Base-by-base conservation (phyloP, 1,140 invertebrate genomes). In the Telenomus remus region DNA sequence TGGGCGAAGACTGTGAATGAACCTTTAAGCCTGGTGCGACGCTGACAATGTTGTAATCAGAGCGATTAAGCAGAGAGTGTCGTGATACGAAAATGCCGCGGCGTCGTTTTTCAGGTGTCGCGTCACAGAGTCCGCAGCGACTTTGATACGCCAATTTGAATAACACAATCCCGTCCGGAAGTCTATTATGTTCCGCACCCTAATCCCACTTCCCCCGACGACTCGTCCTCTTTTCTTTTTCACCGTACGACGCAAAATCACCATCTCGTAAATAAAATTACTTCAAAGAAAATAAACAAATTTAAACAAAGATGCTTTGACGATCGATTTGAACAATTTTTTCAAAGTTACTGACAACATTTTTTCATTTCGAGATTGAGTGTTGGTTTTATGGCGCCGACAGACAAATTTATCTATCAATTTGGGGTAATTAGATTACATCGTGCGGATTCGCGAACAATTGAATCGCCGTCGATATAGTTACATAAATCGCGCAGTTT, bases 11-110 rank as follows among this genome's bases (percentile, higher is more conserved):
- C 59, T 65, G 65, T 60, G 59, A 76, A 70, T 65, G 73, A 63
- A 68, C 53, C 19, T 34, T 64, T 65, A 53, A 75, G 51, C 46
- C 44, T 51, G 57, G 50, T 57, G 48, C 44, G 12, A 57, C 74
- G 13, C 56, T 47, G 39, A 68, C 64, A 73, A 65, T 78, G 73
- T 43, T 63, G 80, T 79, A 82, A 82, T 81, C 81, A 80, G 78
- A 70, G 72, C 78, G 78, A 80, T 81, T 83, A 81, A 79, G 80
- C 66, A 72, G 72, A 76, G 19, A 27, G 19, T 27, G 76, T 68
- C 57, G 60, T 10, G 79, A 82, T 81, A 82, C 79, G 81, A 76
- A 51, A 69, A 53, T 48, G 47, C 48, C 75, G 43, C 34, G 64
- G 46, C 47, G 65, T 74, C 74, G 70, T 70, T 73, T 74, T 78